These are phyloP conservation scores for Chaetodon trifasciatus DNA, from an alignment of 2,797 vertebrate species.

Conservation along the genomic window DNA sequence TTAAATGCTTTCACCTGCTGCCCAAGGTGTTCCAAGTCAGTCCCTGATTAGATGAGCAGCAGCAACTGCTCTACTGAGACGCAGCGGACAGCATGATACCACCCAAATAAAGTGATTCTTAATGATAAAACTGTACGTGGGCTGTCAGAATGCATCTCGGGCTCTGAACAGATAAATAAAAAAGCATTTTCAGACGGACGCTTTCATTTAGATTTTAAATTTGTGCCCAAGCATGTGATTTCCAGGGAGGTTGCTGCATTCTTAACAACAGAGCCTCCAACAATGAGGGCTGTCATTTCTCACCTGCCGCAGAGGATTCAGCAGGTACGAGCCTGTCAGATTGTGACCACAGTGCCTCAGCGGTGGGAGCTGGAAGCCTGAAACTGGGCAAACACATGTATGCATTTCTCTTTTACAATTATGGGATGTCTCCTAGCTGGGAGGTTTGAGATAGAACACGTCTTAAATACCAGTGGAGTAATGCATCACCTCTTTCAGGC, in stretches of 20 bases:
- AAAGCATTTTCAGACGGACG: not conserved
- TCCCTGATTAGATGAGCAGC: conserved; percentile 6
- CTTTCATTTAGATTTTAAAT: conserved; percentile 28
- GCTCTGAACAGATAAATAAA: not conserved
- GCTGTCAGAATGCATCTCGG: not conserved
- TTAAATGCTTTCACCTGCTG: conserved; percentile 10
- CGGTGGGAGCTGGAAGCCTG: conserved; percentile 29
- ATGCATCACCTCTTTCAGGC: not conserved
- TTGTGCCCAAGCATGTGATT: not conserved
- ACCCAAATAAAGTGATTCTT: not conserved
- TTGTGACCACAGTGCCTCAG: conserved; percentile 39
- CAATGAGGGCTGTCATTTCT: conserved; percentile 27
- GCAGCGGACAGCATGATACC: not conserved
- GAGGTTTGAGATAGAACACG: not conserved
- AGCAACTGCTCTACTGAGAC: not conserved
- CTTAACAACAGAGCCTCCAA: conserved; percentile 9
- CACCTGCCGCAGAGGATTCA: conserved; percentile 29
- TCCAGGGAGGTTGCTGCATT: conserved; percentile 2
- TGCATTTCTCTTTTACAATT: conserved; percentile 8
- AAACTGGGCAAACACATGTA: not conserved
- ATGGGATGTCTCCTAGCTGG: conserved; percentile 3
- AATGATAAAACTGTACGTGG: not conserved
- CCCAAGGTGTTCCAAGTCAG: not conserved
- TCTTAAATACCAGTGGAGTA: conserved; percentile 35
- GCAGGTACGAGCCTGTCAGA: conserved; percentile 45